Evolutionary conservation across 2,797 vertebrate genomes (phyloP), one percentile per base, ranked within the genome.

Genomic region (Labeo calbasu): DNA sequence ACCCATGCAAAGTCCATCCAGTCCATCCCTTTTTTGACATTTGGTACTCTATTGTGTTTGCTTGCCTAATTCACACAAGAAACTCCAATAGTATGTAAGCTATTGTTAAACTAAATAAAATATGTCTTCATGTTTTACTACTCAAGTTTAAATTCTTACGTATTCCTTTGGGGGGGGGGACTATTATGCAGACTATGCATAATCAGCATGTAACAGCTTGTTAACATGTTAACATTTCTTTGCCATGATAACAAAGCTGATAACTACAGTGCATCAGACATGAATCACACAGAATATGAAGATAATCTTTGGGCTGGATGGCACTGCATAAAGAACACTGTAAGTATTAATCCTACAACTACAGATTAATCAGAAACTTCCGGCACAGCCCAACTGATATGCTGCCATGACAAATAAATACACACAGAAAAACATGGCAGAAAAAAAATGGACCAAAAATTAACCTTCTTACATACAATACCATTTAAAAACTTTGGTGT

Each of bases 1-100:
- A 36, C 32, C 32, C 82, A 91, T 86, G 66, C 92, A 93, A 94
- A 94, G 93, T 94, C 91, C 93, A 93, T 66, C 12, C 79, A 81
- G 85, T 88, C 85, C 87, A 85, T 88, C 17, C 77, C 14, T 11
- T 73, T 55, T 19, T 32, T 55, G 21, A 51, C 40, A 72, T 79
- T 28, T 77, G 59, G 23, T 78, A 59, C 25, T 75, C 36, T 89
- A 40, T 88, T 84, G 46, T 14, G 28, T n/a, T 55, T 13, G 2
- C 19, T 14, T 36, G 11, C 32, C 13, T 36, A 14, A 15, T 36
- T 32, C 12, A 14, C 19, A 40, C 5, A 61, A 46, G 25, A 63
- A 61, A 55, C 11, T 9, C 12, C 7, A n/a, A 15, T 21, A 63
- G 21, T 14, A 40, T 43, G 36, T 63, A 23, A 40, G 40, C 0